phyloP scores from a whole-genome alignment of 2,113 vertebrate species.

The Sorex araneus region DNA sequence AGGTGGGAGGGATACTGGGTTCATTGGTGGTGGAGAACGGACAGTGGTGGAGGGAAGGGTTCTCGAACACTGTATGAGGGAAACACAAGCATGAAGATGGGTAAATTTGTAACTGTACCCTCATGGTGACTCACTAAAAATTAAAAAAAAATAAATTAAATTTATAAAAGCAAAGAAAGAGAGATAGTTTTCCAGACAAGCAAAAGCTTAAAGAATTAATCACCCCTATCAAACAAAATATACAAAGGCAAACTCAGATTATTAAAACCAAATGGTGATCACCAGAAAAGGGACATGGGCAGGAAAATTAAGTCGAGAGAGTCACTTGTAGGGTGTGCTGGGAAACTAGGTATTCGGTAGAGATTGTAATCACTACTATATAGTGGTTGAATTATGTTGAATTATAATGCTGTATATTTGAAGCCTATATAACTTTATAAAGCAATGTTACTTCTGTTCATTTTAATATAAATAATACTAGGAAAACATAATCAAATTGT shows the following conservation, averaged over 20 bases:
- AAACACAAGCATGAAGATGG: too few relatives aligned
- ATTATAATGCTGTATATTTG: background rate
- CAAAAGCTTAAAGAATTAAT: too few relatives aligned
- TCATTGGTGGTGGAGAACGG: too few relatives aligned
- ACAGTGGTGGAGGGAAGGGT: too few relatives aligned
- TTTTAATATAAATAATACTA: slow-evolving; percentile 2
- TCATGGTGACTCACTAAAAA: too few relatives aligned
- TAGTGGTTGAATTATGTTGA: background rate
- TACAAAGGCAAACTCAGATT: background rate
- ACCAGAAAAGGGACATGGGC: background rate
- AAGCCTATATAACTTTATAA: background rate
- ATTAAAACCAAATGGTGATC: background rate
- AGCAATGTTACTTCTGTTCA: background rate
- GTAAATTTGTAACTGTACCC: background rate
- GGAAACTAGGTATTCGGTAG: background rate
- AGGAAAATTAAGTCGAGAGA: background rate
- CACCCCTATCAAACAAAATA: background rate
- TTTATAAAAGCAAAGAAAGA: too few relatives aligned
- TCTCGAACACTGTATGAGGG: too few relatives aligned
- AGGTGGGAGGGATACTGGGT: too few relatives aligned
- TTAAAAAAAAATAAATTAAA: too few relatives aligned
- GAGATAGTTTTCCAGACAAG: too few relatives aligned
- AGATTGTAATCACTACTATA: background rate
- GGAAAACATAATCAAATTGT: background rate
- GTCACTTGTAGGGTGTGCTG: background rate